Evolutionary conservation across 2,113 vertebrate genomes (phyloP).

Genomic region (Pica pica): DNA sequence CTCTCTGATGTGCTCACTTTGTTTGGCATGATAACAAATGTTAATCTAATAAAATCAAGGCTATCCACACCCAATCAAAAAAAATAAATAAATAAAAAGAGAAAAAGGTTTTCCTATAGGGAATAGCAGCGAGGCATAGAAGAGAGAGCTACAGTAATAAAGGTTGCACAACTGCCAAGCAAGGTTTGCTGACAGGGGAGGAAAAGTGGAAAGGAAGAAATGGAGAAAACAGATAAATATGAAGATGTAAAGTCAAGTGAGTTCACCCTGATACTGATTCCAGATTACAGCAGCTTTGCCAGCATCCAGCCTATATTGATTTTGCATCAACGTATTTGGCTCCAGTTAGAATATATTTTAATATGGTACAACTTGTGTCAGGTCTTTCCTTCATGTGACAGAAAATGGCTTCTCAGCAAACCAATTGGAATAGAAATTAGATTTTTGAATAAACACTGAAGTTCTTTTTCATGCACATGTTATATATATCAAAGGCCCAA

Average conservation of each 20-base stretch:
- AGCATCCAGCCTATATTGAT: background rate
- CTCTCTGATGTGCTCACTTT: background rate
- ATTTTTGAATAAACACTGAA: background rate
- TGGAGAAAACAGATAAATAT: background rate
- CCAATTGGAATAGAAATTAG: background rate
- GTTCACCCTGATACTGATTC: background rate
- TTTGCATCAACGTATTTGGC: background rate
- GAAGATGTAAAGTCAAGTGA: background rate
- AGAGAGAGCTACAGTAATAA: background rate
- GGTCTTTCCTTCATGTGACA: background rate
- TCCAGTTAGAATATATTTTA: background rate
- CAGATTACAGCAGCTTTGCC: background rate
- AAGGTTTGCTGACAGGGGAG: background rate
- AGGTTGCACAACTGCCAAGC: background rate
- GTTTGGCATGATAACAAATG: background rate
- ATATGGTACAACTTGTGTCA: background rate
- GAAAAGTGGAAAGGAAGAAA: background rate
- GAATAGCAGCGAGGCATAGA: background rate
- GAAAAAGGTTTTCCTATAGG: background rate
- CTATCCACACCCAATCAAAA: background rate
- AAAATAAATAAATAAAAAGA: too few relatives aligned
- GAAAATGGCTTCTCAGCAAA: background rate
- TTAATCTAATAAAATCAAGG: background rate
- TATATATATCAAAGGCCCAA: background rate
- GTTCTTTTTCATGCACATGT: background rate